A percentile compares a stretch with the other conserved stretches of the same genome.
phyloP scores from a whole-genome alignment of 2,113 vertebrate species.

The Tricholaema leucomelas region DNA sequence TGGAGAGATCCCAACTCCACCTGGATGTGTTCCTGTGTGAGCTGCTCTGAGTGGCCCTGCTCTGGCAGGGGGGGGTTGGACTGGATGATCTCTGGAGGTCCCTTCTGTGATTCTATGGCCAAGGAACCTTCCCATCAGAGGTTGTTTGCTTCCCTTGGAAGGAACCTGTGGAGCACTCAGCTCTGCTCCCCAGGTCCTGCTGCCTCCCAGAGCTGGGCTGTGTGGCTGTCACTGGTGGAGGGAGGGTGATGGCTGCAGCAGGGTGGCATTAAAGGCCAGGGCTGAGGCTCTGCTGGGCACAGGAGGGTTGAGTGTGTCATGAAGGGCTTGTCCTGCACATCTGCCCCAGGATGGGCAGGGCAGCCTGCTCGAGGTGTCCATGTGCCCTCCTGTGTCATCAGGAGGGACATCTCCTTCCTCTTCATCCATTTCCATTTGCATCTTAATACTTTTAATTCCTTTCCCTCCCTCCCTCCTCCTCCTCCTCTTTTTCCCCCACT shows the following conservation, averaged over 20 bases:
- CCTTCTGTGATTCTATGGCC: rapidly evolving
- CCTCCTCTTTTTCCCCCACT: no score
- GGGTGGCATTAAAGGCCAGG: conserved; percentile 48
- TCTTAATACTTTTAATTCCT: no score
- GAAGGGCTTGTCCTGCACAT: not conserved
- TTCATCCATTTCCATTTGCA: no score
- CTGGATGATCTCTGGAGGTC: no score
- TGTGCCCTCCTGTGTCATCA: rapidly evolving
- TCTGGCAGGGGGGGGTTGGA: no score
- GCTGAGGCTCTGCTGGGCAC: not conserved
- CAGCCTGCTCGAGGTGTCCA: not conserved
- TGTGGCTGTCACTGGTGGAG: conserved; percentile 6
- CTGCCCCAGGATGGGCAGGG: not conserved
- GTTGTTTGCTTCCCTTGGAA: not conserved
- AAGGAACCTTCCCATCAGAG: rapidly evolving
- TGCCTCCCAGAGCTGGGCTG: not conserved
- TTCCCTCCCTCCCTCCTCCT: no score
- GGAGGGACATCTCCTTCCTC: no score
- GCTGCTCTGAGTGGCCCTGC: no score
- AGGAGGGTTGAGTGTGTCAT: not conserved
- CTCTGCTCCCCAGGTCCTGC: not conserved
- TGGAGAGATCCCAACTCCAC: no score
- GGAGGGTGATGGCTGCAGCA: conserved; percentile 20
- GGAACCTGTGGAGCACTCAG: not conserved
- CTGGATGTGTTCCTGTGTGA: no score